These are phyloP conservation scores for Drosophila pullipes DNA, from an alignment of 2,888 invertebrate species.

Conservation along the genomic window DNA sequence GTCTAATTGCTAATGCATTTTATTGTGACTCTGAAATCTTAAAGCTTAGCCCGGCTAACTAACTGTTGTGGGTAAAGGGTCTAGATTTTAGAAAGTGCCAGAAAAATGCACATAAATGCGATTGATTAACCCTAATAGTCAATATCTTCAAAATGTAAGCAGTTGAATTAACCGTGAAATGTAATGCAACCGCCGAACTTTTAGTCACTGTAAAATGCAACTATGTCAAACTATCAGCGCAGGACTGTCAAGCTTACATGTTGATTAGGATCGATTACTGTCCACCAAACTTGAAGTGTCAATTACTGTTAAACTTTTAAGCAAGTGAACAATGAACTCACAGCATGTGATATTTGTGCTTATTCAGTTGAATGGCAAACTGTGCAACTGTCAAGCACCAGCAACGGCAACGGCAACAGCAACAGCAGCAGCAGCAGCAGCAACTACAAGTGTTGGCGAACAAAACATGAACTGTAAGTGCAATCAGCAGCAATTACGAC, in stretches of 20 bases:
- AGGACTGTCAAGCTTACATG: not conserved
- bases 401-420: not conserved
- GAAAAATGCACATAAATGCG: not conserved
- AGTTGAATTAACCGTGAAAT: not conserved
- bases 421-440: not conserved
- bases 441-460: conserved; percentile 19
- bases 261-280: not conserved
- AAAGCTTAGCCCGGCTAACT: too few species aligned
- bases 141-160: not conserved
- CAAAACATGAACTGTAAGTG: conserved; percentile 28
- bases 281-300: not conserved
- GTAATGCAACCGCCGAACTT: not conserved
- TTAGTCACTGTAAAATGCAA: not conserved
- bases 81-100: not conserved
- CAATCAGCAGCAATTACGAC: conserved; percentile 10
- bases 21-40: not conserved
- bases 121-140: too few species aligned
- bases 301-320: conserved; percentile 7
- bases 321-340: not conserved
- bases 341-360: not conserved
- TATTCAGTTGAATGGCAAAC: not conserved
- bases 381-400: not conserved
- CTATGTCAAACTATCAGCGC: not conserved
- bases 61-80: not conserved
- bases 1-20: not conserved